Conservation (phyloP, 1,140 invertebrate genomes). For the Chelonus insularis region DNA sequence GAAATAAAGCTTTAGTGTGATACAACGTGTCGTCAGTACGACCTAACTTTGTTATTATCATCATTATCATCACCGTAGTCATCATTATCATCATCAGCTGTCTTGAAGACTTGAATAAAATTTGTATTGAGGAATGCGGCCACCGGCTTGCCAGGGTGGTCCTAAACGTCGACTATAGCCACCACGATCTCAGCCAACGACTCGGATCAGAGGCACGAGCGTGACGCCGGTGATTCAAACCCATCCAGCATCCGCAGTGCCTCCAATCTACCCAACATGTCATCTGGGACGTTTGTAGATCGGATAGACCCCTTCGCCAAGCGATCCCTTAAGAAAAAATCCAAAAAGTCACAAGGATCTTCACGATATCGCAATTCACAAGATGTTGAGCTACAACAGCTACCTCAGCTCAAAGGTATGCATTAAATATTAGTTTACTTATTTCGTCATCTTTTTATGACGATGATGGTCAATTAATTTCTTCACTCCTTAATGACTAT, state of each 20-base stretch:
- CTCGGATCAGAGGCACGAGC: constrained; percentile 35
- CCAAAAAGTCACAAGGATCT: constrained; percentile 89
- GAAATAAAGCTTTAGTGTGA: not conserved
- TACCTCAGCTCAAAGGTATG: constrained; percentile 87
- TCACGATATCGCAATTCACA: constrained; percentile 87
- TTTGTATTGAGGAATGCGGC: constrained; percentile 25
- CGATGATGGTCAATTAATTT: no score
- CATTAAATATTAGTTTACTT: no score
- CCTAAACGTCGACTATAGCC: constrained; percentile 29
- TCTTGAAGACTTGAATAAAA: constrained; percentile 27
- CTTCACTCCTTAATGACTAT: not conserved
- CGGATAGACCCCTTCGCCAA: constrained; percentile 93
- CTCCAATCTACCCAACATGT: constrained; percentile 63
- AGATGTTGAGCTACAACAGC: constrained; percentile 84
- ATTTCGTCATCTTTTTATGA: no score
- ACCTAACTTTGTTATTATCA: not conserved
- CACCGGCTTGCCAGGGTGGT: constrained; percentile 15
- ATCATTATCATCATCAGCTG: no score
- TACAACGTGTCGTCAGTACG: not conserved
- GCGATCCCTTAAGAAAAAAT: constrained; percentile 89
- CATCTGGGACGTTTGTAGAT: constrained; percentile 87
- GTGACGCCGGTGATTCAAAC: constrained; percentile 28
- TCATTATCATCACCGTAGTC: not conserved
- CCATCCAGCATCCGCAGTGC: constrained; percentile 40
- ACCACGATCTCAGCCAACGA: constrained; percentile 31